Conservation (phyloP, 2,113 vertebrate genomes). For the Rhea americana region DNA sequence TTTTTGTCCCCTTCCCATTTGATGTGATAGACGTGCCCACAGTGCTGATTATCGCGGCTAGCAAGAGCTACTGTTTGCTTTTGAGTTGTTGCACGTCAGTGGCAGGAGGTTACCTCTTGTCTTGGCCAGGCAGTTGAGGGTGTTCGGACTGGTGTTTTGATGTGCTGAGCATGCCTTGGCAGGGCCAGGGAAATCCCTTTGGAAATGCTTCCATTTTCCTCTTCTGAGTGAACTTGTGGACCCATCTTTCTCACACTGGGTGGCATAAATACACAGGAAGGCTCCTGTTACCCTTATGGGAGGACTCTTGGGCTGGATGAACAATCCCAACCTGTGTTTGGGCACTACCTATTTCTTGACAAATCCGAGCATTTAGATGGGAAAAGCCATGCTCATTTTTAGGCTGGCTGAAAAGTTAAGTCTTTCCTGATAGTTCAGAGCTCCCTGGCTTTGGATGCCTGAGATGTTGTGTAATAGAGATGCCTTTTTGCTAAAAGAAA, state of each 20-base stretch:
- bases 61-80: background rate
- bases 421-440: background rate
- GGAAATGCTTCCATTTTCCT: background rate
- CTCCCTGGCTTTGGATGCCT: background rate
- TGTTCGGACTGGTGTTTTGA: background rate
- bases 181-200: background rate
- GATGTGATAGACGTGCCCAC: background rate
- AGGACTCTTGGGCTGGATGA: background rate
- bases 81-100: fast-evolving
- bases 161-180: fast-evolving
- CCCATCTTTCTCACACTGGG: background rate
- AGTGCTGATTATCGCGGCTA: background rate
- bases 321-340: background rate
- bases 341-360: background rate
- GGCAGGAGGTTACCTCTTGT: background rate
- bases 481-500: background rate
- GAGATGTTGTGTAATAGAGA: background rate
- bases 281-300: background rate
- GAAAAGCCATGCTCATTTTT: background rate
- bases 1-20: background rate
- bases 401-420: background rate
- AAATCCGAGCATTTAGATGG: background rate
- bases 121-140: background rate
- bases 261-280: background rate
- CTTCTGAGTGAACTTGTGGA: fast-evolving